Conservation (phyloP, 1,140 invertebrate species). For the Chrysoperla carnea region DNA sequence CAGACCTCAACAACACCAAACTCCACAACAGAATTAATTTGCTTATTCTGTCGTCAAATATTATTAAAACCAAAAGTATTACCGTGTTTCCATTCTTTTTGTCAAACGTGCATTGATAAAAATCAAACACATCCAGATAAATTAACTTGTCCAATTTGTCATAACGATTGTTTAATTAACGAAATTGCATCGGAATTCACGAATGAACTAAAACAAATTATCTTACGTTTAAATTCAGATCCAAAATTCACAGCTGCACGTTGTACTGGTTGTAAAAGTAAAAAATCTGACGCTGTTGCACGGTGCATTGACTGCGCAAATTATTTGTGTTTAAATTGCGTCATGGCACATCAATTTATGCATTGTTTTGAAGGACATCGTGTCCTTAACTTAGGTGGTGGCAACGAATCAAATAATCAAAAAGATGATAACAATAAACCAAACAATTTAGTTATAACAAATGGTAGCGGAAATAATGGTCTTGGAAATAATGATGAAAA, state of each 20-base stretch:
- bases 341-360: conserved; percentile 97
- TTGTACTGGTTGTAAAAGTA: conserved; percentile 77
- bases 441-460: conserved; percentile 7
- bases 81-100: conserved; percentile 70
- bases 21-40: conserved; percentile 42
- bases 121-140: conserved; percentile 55
- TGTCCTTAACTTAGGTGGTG: conserved; percentile 48
- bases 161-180: conserved; percentile 51
- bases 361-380: conserved; percentile 95
- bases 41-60: conserved; percentile 64
- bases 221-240: conserved; percentile 26
- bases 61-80: conserved; percentile 53
- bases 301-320: conserved; percentile 90
- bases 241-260: conserved; percentile 33
- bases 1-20: conserved; percentile 12
- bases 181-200: conserved; percentile 10
- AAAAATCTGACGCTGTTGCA: conserved; percentile 69
- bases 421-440: conserved; percentile 1
- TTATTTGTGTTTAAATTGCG: conserved; percentile 89
- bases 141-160: conserved; percentile 64
- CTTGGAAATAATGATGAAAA: conserved; percentile 36
- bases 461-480: conserved; percentile 10
- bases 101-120: conserved; percentile 60
- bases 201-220: neutral
- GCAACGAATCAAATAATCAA: neutral